Evolutionary conservation across 2,797 vertebrate genomes (phyloP).

Genomic region (Gymnocypris eckloni): DNA sequence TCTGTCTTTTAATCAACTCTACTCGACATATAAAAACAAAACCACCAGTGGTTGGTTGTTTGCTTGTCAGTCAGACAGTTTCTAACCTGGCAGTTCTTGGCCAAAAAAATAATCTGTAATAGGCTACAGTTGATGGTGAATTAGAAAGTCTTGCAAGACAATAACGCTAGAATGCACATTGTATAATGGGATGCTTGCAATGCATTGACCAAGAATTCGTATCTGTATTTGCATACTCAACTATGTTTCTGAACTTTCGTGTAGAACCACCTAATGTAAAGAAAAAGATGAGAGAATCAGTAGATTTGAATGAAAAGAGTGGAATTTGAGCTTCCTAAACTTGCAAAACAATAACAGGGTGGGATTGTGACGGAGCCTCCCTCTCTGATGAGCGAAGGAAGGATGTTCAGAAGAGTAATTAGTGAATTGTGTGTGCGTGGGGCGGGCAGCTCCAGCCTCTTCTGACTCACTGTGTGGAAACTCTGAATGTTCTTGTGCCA

Average conservation of each 20-base stretch:
- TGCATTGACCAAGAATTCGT: neutral
- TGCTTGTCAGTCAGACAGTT: neutral
- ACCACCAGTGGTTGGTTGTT: neutral
- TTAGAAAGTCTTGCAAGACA: neutral
- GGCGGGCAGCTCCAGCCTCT: slow-evolving; percentile 55
- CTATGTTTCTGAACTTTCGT: neutral
- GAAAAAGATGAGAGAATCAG: neutral
- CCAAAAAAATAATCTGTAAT: neutral
- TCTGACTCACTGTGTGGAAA: slow-evolving; percentile 81
- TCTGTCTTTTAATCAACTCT: neutral
- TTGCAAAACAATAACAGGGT: slow-evolving; percentile 27
- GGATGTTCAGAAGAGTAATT: slow-evolving; percentile 41
- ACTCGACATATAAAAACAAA: neutral
- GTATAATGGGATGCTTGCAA: neutral
- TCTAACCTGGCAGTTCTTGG: neutral
- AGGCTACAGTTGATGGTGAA: neutral
- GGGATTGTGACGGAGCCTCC: slow-evolving; percentile 50
- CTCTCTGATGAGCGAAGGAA: slow-evolving; percentile 59
- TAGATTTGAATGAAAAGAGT: neutral
- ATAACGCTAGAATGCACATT: neutral
- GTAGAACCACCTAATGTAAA: neutral
- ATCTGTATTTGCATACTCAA: neutral
- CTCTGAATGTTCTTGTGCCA: slow-evolving; percentile 80
- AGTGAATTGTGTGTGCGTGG: slow-evolving; percentile 33
- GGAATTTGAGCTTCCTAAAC: slow-evolving; percentile 5